Evolutionary conservation across 2,888 invertebrate species (phyloP).

Genomic region (Yponomeuta malinellus): DNA sequence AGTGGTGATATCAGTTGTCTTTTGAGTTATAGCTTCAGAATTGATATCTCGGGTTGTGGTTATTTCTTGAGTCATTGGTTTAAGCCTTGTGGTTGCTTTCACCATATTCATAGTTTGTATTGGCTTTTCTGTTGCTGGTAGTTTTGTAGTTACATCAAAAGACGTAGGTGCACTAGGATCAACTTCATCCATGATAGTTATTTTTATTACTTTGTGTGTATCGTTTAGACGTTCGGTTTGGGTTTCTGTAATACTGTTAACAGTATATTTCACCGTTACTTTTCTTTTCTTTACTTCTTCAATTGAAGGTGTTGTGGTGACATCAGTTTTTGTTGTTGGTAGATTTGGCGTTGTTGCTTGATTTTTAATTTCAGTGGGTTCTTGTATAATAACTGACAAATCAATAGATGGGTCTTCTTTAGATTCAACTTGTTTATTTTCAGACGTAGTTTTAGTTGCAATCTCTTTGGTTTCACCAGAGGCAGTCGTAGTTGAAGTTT

Average conservation of each 20-base stretch:
- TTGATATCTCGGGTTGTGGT: conserved; percentile 20
- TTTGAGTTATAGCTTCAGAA: conserved; percentile 21
- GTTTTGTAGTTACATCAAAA: conserved; percentile 49
- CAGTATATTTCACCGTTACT: conserved; percentile 13
- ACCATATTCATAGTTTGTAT: not conserved
- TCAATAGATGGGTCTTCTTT: conserved; percentile 49
- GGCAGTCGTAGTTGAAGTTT: conserved; percentile 17
- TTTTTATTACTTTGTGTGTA: conserved; percentile 43
- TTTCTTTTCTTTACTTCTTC: not conserved
- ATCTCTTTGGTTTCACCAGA: conserved; percentile 23
- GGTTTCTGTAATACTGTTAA: conserved; percentile 16
- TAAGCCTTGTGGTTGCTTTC: not conserved
- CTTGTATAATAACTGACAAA: conserved; percentile 55
- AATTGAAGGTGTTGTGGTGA: conserved; percentile 24
- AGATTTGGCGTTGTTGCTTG: conserved; percentile 19
- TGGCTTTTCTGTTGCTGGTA: conserved; percentile 32
- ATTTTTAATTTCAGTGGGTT: conserved; percentile 29
- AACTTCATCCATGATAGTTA: conserved; percentile 35
- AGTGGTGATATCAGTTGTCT: not conserved
- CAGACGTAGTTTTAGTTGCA: conserved; percentile 22
- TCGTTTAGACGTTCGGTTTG: not conserved
- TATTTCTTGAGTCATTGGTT: conserved; percentile 10
- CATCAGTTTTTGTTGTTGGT: conserved; percentile 24
- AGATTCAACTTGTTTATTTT: conserved; percentile 19
- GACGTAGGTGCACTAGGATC: conserved; percentile 29